Conservation (phyloP, 2,888 invertebrate species). For the Cryptocephalus primarius region DNA sequence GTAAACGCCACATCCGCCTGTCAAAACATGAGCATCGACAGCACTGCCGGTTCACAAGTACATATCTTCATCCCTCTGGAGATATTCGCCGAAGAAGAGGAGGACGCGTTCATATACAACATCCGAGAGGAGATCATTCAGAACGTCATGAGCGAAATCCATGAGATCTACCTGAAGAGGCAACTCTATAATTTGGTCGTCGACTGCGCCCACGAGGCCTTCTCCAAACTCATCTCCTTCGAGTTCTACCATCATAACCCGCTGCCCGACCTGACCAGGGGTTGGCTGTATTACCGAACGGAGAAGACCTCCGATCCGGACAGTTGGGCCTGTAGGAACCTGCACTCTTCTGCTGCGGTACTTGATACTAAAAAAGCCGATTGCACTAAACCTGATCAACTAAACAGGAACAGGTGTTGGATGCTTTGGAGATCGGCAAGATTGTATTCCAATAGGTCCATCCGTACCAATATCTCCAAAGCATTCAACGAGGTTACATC, state of each 20-base stretch:
- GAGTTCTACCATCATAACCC: slow-evolving; percentile 4
- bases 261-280: background rate
- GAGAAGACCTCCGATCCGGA: slow-evolving; percentile 3
- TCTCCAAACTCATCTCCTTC: slow-evolving; percentile 2
- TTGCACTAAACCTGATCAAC: too few species aligned
- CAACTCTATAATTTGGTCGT: slow-evolving; percentile 1
- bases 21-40: too few species aligned
- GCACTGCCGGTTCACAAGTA: too few species aligned
- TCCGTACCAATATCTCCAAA: too few species aligned
- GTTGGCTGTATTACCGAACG: slow-evolving; percentile 3
- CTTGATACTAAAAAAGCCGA: background rate
- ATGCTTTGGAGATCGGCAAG: too few species aligned
- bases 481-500: too few species aligned
- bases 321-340: slow-evolving; percentile 1
- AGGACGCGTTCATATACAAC: slow-evolving; percentile 4
- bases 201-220: slow-evolving; percentile 4
- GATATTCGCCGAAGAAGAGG: slow-evolving; percentile 4
- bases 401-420: too few species aligned
- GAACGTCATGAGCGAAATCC: slow-evolving; percentile 1
- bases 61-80: background rate
- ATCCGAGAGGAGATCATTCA: slow-evolving; percentile 5
- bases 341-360: slow-evolving; percentile 1
- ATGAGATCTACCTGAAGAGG: background rate
- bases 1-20: too few species aligned
- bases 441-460: too few species aligned